Evolutionary conservation across 1,140 invertebrate genomes (phyloP), one percentile per base, ranked within the genome.

Genomic region (Apis laboriosa): DNA sequence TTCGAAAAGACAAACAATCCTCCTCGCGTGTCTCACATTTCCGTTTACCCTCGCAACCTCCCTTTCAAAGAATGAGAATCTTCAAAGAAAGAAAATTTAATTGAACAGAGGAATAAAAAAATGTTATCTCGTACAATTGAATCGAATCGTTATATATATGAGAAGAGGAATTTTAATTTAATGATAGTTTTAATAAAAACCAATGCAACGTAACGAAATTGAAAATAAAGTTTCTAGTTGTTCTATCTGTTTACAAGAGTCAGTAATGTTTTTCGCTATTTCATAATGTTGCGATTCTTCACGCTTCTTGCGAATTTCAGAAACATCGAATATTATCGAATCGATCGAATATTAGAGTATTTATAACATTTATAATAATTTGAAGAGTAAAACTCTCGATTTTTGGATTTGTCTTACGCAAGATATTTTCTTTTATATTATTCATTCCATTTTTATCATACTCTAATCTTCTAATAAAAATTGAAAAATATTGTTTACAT

Each of bases 1-100:
- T 92, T 94, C 73, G 90, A 91, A 8, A 90, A 90, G 12, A 85
- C 91, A 34, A 80, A 84, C 28, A 91, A 92, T 13, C 82, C 91
- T 9, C 91, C 94, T 1, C 91, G 93, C 53, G 89, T 95, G n/a
- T 94, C 94, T 13, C 94, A 95, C 60, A 95, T 95, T 34, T 92
- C 94, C 9, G 94, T 95, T 73, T 95, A 95, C 86, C 95, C 95
- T 8, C 90, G 93, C 56, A 88, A 89, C 55, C 92, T 94, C 90
- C 86, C 93, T 4, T 93, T 93, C 86, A 93, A 94, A 61, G 90
- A 94, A 28, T 94, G 71, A 92, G 49, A 43, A 56, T 1, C 15
- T 17, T 7, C 8, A 9, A 2, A 3, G 13, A 13, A 1, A 9
- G 12, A 11, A 53, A 19, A n/a, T 49, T 5, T 9, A 9, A 66